Percentiles rank a stretch among this genome's conserved stretches.
phyloP scores from a whole-genome alignment of 2,113 vertebrate species.

The Phalacrocorax carbo region DNA sequence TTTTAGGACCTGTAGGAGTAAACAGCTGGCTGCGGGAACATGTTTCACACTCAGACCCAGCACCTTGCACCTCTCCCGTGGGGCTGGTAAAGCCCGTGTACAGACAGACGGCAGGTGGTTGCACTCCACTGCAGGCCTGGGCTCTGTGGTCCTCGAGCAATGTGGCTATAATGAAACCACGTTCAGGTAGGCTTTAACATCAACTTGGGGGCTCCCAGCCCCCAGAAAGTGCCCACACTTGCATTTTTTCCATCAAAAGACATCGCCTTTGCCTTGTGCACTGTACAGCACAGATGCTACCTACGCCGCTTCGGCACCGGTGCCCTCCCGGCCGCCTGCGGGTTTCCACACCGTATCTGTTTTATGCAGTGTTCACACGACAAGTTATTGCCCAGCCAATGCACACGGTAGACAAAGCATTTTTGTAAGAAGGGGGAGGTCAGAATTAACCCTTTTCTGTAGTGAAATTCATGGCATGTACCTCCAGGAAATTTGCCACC shows the following conservation, averaged over 20 bases:
- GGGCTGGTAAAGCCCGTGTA: accelerated
- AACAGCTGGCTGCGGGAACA: neutral
- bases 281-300: accelerated
- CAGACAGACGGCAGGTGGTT: neutral
- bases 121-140: accelerated
- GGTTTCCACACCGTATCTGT: neutral
- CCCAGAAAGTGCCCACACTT: neutral
- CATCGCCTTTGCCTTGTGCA: neutral
- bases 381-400: neutral
- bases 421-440: neutral
- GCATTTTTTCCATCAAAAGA: neutral
- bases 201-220: neutral
- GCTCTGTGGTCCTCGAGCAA: neutral
- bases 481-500: neutral
- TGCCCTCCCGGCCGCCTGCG: neutral
- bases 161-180: neutral
- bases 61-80: neutral
- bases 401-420: neutral
- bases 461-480: neutral
- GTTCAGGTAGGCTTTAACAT: neutral
- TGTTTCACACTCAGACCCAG: neutral
- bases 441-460: neutral
- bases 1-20: neutral
- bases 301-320: accelerated
- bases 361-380: neutral